A percentile compares a stretch with the other conserved stretches of the same genome.
Evolutionary conservation across 2,113 vertebrate species (phyloP).

Genomic region (Ranitomeya variabilis): DNA sequence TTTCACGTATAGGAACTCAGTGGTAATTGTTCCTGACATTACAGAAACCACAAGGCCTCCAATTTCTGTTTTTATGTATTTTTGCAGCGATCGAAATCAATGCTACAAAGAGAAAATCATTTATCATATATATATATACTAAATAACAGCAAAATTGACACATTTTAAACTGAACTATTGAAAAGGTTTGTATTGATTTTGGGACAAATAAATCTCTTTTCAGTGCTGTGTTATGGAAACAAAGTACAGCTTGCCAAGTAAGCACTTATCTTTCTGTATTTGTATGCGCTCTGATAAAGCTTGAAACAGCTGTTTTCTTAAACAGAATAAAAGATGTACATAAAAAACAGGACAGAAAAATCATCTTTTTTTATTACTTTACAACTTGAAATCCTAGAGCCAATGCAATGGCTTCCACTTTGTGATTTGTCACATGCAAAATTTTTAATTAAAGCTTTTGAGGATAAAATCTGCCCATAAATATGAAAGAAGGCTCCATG

Average conservation of each 20-base stretch:
- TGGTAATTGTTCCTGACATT: constrained; percentile 64
- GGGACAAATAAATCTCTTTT: constrained; percentile 68
- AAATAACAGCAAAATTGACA: constrained; percentile 66
- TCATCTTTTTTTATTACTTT: constrained; percentile 30
- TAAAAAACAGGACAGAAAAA: constrained; percentile 25
- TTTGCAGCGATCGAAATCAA: constrained; percentile 69
- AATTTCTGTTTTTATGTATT: constrained; percentile 70
- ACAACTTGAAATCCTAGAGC: constrained; percentile 36
- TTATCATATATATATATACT: constrained; percentile 67
- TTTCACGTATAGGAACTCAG: constrained; percentile 64
- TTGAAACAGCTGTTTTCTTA: constrained; percentile 66
- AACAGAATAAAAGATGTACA: constrained; percentile 52
- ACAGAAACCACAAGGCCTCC: constrained; percentile 62
- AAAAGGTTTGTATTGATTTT: constrained; percentile 68
- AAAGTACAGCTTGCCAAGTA: constrained; percentile 67
- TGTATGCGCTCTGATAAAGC: constrained; percentile 63
- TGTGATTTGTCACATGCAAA: constrained; percentile 39
- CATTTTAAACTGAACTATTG: constrained; percentile 67
- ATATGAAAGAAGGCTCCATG: background rate
- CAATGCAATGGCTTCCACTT: constrained; percentile 9
- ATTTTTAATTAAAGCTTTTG: constrained; percentile 37
- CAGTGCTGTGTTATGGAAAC: constrained; percentile 66
- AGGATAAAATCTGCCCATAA: constrained; percentile 4
- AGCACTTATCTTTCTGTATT: constrained; percentile 66
- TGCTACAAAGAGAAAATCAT: constrained; percentile 69